phyloP scores from a whole-genome alignment of 30 jellyfish, hydroid and myxozoan genomes.

The Phacellophora camtschatica region DNA sequence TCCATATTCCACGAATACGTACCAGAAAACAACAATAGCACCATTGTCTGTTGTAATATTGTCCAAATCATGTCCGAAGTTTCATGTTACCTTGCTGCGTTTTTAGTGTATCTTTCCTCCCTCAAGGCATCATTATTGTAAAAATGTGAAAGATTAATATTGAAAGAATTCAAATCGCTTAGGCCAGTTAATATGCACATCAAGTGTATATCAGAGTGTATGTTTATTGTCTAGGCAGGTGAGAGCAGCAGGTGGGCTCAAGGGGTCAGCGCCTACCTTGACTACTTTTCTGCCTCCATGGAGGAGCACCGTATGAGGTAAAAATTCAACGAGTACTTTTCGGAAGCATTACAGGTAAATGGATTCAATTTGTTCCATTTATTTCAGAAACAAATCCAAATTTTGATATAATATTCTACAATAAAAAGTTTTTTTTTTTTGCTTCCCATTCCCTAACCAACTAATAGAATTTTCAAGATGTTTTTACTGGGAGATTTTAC shows the following conservation, averaged over 20 bases:
- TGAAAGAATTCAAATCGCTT: background rate
- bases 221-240: slow-evolving; percentile 45
- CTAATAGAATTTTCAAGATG: too few species aligned
- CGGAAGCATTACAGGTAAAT: too few species aligned
- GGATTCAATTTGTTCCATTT: too few species aligned
- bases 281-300: too few species aligned
- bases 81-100: background rate
- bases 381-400: too few species aligned
- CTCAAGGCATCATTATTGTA: too few species aligned
- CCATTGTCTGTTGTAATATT: background rate
- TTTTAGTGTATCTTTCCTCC: background rate
- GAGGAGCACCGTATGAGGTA: too few species aligned
- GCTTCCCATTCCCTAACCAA: too few species aligned
- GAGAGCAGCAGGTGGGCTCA: slow-evolving; percentile 55
- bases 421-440: too few species aligned
- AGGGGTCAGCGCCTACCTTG: slow-evolving; percentile 49
- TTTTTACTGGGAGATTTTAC: too few species aligned
- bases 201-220: background rate
- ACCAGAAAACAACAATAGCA: background rate
- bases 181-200: slow-evolving; percentile 33
- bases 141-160: too few species aligned
- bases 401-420: too few species aligned
- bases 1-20: background rate
- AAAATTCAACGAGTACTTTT: background rate
- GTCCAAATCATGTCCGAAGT: background rate